Evolutionary conservation across 2,888 invertebrate genomes (phyloP), one percentile per base, ranked within the genome.

Genomic region (Sinopyrophorus schimmeli): DNA sequence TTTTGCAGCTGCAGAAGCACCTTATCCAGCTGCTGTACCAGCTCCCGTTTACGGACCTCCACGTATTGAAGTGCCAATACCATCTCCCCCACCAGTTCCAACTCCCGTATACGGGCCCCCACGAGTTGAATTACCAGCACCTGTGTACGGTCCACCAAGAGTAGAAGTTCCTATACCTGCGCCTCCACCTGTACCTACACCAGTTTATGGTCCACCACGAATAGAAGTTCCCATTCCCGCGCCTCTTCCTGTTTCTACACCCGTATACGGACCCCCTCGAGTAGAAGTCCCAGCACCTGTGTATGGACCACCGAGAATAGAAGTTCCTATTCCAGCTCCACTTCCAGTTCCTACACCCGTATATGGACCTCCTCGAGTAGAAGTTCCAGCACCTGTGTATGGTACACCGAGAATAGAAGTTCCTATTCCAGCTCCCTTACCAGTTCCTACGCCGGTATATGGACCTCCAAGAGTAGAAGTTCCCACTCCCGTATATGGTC

Each of bases 31-130:
- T n/a, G 3, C 24, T 3, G 3, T 24, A 24, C 7, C 5, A n/a
- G n/a, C 24, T 24, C n/a, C 24, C 15, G 26, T 27, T 26, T 38
- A 38, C 14, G 24, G 24, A 17, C 27, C 21, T 17, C 27, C 38
- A 17, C 16, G 27, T 16, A 5, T 16, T 5, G 38, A 26, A 26
- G 9, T 18, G 4, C 38, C 24, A 24, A n/a, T 7, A n/a, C 28
- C 28, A 3, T 15, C 28, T 7, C 26, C 26, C 2, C 28, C 28
- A 14, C 14, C 28, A 27, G 27, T 12, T 5, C n/a, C n/a, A n/a
- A n/a, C n/a, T n/a, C n/a, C n/a, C n/a, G n/a, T n/a, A n/a, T n/a
- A n/a, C n/a, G n/a, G n/a, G n/a, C n/a, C n/a, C n/a, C n/a, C n/a
- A n/a, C n/a, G n/a, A n/a, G n/a, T n/a, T n/a, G n/a, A n/a, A n/a